Evolutionary conservation across 2,113 vertebrate genomes (phyloP).

Genomic region (Semicossyphus pulcher): DNA sequence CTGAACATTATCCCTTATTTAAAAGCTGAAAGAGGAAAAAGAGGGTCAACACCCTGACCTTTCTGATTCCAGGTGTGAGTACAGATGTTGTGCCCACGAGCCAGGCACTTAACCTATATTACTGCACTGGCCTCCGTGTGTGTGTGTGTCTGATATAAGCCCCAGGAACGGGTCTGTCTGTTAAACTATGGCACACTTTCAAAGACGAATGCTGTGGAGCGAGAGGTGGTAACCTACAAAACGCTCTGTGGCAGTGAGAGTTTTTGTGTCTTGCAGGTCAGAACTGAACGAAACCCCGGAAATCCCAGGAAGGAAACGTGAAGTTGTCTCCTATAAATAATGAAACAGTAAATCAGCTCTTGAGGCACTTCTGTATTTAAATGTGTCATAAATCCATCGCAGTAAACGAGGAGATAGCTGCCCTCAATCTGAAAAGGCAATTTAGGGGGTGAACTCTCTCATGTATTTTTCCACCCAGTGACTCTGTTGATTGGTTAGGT

Average conservation of each 20-base stretch:
- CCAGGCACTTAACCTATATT: slow-evolving; percentile 54
- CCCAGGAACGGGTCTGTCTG: slow-evolving; percentile 7
- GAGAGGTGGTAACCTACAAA: background rate
- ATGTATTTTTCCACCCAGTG: slow-evolving; percentile 47
- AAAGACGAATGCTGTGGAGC: background rate
- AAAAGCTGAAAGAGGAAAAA: background rate
- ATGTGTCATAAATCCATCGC: slow-evolving; percentile 1
- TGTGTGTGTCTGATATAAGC: slow-evolving; percentile 18
- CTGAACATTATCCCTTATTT: too few relatives aligned
- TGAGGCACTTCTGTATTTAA: background rate
- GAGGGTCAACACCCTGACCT: slow-evolving; percentile 4
- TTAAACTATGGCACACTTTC: slow-evolving; percentile 1
- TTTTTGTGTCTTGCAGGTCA: background rate
- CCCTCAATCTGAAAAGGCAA: slow-evolving; percentile 19
- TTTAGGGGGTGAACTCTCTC: slow-evolving; percentile 9
- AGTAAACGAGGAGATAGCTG: slow-evolving; percentile 2
- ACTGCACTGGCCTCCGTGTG: slow-evolving; percentile 22
- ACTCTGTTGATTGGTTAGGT: slow-evolving; percentile 28
- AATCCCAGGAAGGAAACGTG: background rate
- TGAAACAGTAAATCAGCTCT: background rate
- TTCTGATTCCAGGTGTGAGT: slow-evolving; percentile 25
- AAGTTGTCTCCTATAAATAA: background rate
- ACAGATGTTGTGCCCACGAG: slow-evolving; percentile 57
- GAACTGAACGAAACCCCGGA: too few relatives aligned
- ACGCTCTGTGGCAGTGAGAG: background rate